Base-by-base conservation (phyloP, 1,140 invertebrate species). In the Halyomorpha halys region DNA sequence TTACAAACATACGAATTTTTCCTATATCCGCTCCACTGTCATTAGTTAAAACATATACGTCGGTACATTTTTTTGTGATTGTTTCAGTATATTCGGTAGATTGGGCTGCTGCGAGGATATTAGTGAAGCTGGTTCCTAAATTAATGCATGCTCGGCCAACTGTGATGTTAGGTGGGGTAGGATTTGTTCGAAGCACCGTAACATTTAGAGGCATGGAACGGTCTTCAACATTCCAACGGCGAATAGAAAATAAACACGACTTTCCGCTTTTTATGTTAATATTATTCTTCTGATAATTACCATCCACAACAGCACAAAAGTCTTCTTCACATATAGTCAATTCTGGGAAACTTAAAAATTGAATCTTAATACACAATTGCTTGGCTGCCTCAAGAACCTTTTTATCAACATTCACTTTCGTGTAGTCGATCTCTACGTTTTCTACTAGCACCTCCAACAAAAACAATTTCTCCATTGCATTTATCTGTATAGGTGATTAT, bases 21-120 rank as follows among this genome's bases (percentile, higher is more conserved):
- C 82, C 75, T 67, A 83, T 71, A 68, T 74, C 67, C 72, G 77
- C 65, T 49, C 74, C 72, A 47, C 74, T 74, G 61, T 71, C 75
- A 8, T 73, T 74, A 6, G 77, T 73, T 19, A 81, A 72, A 44
- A 77, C 74, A 69, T 82, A 85, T 9, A 75, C 76, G 67, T 83
- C 79, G 68, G 83, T 83, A 9, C 82, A 69, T 0, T 79, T 77
- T 74, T 80, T 68, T 64, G 72, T 47, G 65, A 73, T 0, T 68
- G 71, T 60, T 71, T 71, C 16, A 62, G 45, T 30, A 54, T 39
- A 59, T 62, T 60, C 13, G 54, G 45, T 13, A 70, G 69, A 66
- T 69, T 67, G 68, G 6, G 34, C 34, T 39, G 34, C 34, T 6
- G 18, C 23, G 18, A 25, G 18, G 21, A 19, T 65, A 0, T 66